These are phyloP conservation scores for Sitodiplosis mosellana DNA, from an alignment of 1,140 invertebrate species.

Conservation along the genomic window DNA sequence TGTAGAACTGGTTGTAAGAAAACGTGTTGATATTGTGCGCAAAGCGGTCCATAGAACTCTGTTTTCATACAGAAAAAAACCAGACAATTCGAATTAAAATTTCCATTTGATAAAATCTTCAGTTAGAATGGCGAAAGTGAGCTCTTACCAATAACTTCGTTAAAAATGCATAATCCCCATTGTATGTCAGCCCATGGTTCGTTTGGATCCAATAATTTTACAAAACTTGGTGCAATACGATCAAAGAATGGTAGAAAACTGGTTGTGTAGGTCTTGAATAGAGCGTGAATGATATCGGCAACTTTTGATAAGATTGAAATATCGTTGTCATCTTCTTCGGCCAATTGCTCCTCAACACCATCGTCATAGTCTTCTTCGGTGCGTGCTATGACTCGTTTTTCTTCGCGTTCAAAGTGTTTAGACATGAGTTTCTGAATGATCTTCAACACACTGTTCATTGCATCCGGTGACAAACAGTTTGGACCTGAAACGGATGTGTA, in stretches of 20 bases:
- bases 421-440: conserved; percentile 77
- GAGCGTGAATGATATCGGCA: conserved; percentile 77
- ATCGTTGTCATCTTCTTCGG: conserved; percentile 88
- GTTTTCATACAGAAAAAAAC: neutral
- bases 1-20: conserved; percentile 67
- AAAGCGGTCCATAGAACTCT: conserved; percentile 48
- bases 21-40: conserved; percentile 69
- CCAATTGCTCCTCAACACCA: conserved; percentile 80
- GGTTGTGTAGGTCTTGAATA: conserved; percentile 75
- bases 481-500: no score
- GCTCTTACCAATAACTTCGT: conserved; percentile 71
- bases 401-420: conserved; percentile 79
- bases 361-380: conserved; percentile 97
- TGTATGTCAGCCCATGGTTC: conserved; percentile 85
- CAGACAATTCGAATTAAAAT: neutral
- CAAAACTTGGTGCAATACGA: conserved; percentile 67
- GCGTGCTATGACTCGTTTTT: conserved; percentile 63
- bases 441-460: conserved; percentile 66
- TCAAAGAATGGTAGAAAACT: conserved; percentile 83
- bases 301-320: conserved; percentile 82
- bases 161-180: conserved; percentile 96
- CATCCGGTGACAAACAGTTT: conserved; percentile 62
- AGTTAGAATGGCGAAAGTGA: no score
- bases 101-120: neutral
- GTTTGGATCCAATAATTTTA: conserved; percentile 61